A percentile compares a stretch with the other conserved stretches of the same genome.
Conservation (phyloP, 2,113 vertebrate species). For the Calidris pygmaea region DNA sequence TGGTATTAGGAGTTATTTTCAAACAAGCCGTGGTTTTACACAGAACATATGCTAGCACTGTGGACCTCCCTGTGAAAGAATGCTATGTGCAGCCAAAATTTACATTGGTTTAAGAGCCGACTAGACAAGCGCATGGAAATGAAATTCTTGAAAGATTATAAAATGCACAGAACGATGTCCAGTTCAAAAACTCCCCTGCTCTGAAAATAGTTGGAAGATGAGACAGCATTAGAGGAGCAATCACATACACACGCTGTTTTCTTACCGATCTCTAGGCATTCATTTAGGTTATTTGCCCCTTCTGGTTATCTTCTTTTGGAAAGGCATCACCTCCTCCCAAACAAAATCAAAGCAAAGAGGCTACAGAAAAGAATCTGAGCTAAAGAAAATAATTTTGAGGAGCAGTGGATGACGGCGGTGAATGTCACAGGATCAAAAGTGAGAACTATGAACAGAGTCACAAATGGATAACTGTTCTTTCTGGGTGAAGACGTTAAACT, state of each 20-base stretch:
- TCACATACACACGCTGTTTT: background rate
- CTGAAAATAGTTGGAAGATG: background rate
- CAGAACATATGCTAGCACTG: background rate
- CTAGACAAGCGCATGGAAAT: background rate
- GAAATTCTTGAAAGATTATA: background rate
- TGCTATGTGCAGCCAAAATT: background rate
- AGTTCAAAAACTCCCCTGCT: background rate
- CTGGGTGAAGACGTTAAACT: background rate
- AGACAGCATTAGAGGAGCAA: background rate
- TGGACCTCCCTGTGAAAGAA: background rate
- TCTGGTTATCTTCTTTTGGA: background rate
- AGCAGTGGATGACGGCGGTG: background rate
- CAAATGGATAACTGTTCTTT: background rate
- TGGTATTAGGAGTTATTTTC: background rate
- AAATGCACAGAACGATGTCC: background rate
- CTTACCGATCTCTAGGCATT: background rate
- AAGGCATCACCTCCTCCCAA: background rate
- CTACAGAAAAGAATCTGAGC: background rate
- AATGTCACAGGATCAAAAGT: background rate
- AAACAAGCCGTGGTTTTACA: background rate
- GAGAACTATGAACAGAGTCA: background rate
- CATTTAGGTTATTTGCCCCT: background rate
- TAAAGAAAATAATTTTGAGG: background rate
- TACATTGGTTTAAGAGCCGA: background rate
- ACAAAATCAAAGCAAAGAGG: background rate